Evolutionary conservation across 2,888 invertebrate genomes (phyloP).

Genomic region (Horisme vitalbata): DNA sequence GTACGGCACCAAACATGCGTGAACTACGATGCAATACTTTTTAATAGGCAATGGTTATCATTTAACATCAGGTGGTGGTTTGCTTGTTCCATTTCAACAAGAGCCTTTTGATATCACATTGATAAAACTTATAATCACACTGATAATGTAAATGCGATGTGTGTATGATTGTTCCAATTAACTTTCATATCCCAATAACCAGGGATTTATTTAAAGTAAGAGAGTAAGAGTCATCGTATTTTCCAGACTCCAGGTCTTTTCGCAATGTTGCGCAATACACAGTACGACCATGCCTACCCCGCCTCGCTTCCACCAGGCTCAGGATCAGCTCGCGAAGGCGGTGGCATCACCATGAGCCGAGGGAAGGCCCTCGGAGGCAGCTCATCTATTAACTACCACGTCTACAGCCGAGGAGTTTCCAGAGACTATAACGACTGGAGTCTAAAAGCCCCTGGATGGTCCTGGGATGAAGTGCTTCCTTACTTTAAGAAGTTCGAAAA

Average conservation of each 20-base stretch:
- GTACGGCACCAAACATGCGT: no score
- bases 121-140: no score
- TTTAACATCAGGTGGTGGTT: no score
- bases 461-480: slow-evolving; percentile 48
- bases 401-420: slow-evolving; percentile 53
- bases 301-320: slow-evolving; percentile 40
- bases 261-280: slow-evolving; percentile 42
- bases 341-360: slow-evolving; percentile 37
- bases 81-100: no score
- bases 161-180: no score
- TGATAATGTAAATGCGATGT: no score
- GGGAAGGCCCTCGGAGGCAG: slow-evolving; percentile 59
- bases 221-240: background rate
- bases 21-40: no score
- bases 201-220: no score
- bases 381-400: slow-evolving; percentile 52
- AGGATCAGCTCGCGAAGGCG: slow-evolving; percentile 42
- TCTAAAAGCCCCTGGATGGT: slow-evolving; percentile 52
- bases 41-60: no score
- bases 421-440: slow-evolving; percentile 55
- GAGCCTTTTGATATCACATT: no score
- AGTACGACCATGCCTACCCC: slow-evolving; percentile 53
- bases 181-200: no score
- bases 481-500: slow-evolving; percentile 59
- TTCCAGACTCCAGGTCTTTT: slow-evolving; percentile 54